Conservation (phyloP, 2,113 vertebrate genomes). For the Corythornis madagascariensis region DNA sequence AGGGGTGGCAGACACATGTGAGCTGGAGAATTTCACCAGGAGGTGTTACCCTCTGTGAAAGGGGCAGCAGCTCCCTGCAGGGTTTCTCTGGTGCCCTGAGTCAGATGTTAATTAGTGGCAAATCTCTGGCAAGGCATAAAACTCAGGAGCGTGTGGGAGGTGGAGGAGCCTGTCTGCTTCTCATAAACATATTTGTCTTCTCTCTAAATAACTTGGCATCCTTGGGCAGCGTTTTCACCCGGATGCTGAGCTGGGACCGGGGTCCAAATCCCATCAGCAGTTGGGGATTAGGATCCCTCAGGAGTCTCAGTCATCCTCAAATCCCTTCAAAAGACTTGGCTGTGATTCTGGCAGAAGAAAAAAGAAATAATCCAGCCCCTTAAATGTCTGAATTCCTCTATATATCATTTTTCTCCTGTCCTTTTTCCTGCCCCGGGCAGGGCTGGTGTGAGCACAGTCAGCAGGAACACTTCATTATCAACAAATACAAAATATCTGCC, state of each 20-base stretch:
- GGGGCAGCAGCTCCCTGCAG: not conserved
- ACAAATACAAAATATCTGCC: too few species aligned
- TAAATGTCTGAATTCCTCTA: not conserved
- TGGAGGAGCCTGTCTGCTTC: not conserved
- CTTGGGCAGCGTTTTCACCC: accelerated
- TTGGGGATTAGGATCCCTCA: not conserved
- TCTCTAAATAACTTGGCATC: not conserved
- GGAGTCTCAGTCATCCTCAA: not conserved
- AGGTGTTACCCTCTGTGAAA: accelerated
- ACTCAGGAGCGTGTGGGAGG: accelerated
- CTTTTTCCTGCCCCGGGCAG: too few species aligned
- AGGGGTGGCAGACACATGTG: accelerated
- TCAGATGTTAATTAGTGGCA: not conserved
- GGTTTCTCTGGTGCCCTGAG: not conserved
- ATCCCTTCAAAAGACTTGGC: accelerated
- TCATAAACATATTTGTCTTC: not conserved
- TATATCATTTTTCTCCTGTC: accelerated
- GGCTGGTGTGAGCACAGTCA: too few species aligned
- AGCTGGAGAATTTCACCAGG: accelerated
- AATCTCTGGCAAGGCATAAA: not conserved
- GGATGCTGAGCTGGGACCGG: not conserved
- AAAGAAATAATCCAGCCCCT: too few species aligned
- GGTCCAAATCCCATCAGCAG: not conserved
- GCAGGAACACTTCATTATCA: too few species aligned
- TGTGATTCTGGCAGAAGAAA: not conserved